phyloP scores from a whole-genome alignment of 2,888 invertebrate species.

The Caprella mutica region DNA sequence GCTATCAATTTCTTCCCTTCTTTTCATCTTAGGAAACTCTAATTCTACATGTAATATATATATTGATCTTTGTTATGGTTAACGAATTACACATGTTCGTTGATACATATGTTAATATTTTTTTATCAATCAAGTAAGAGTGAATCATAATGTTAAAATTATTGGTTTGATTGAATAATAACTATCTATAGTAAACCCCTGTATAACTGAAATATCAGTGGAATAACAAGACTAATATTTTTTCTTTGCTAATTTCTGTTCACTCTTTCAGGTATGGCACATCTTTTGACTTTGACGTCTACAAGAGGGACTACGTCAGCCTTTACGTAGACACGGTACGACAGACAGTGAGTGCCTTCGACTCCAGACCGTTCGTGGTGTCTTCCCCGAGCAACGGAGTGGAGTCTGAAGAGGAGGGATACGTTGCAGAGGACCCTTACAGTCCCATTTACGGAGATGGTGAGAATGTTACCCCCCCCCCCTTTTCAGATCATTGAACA shows the following conservation, averaged over 20 bases:
- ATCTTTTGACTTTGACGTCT: constrained; percentile 45
- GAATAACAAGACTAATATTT: neutral
- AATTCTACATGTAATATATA: neutral
- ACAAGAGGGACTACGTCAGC: constrained; percentile 63
- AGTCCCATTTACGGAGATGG: constrained; percentile 73
- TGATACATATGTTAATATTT: constrained; percentile 5
- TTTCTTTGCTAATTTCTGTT: neutral
- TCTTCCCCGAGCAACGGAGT: constrained; percentile 88
- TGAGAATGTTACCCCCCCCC: no score
- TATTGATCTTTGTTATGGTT: neutral
- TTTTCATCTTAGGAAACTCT: neutral
- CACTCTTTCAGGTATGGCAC: constrained; percentile 45
- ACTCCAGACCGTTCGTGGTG: constrained; percentile 55
- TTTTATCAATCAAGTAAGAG: neutral
- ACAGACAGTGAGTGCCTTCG: constrained; percentile 49
- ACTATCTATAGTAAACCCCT: no score
- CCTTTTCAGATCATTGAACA: no score
- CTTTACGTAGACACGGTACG: constrained; percentile 69
- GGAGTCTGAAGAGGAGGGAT: constrained; percentile 59
- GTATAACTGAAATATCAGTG: neutral
- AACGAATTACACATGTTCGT: neutral
- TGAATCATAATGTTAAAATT: neutral
- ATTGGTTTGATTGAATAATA: neutral
- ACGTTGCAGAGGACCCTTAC: constrained; percentile 64
- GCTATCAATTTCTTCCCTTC: neutral